Conservation (phyloP, 2,797 vertebrate species). For the Steatocranus sp. region DNA sequence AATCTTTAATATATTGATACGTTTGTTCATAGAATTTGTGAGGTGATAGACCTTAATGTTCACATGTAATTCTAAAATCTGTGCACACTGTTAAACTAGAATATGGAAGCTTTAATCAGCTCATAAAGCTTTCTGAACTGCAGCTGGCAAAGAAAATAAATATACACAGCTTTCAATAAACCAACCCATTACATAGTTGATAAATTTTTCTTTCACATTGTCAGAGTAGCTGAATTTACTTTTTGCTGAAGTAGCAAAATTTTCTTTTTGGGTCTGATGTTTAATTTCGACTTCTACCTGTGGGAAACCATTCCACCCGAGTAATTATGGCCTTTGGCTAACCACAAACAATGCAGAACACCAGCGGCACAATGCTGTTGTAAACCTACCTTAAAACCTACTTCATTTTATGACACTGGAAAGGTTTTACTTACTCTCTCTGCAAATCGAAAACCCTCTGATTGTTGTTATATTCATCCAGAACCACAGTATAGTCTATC, state of each 20-base stretch:
- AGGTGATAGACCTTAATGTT: background rate
- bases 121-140: background rate
- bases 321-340: constrained; percentile 28
- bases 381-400: constrained; percentile 3
- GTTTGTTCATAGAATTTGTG: background rate
- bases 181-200: background rate
- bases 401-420: background rate
- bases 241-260: constrained; percentile 10
- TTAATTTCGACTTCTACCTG: constrained; percentile 20
- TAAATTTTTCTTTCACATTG: background rate
- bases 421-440: background rate
- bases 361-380: background rate
- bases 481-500: background rate
- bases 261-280: background rate
- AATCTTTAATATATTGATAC: background rate
- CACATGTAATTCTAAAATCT: background rate
- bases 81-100: background rate
- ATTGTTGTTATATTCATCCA: background rate
- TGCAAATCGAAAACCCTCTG: background rate
- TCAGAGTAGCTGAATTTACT: background rate
- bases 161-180: background rate
- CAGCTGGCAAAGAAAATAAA: background rate
- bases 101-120: background rate
- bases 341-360: constrained; percentile 25
- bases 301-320: constrained; percentile 13